These are phyloP conservation scores for Anseranas semipalmata DNA, from an alignment of 2,113 vertebrate species.

Conservation along the genomic window DNA sequence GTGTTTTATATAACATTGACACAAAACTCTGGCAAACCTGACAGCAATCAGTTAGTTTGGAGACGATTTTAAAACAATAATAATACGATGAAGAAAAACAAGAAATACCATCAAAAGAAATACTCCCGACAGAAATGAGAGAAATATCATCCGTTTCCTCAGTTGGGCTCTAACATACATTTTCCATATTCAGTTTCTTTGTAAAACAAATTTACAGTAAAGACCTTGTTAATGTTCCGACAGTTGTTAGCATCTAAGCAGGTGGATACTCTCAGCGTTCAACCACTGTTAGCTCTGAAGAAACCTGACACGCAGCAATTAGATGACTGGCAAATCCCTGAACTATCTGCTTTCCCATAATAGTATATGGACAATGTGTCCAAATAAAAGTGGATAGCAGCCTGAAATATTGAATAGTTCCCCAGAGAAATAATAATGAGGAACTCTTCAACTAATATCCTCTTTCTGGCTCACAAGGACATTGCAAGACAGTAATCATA, in stretches of 20 bases:
- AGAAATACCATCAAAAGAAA: background rate
- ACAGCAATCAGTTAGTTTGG: background rate
- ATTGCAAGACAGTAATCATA: background rate
- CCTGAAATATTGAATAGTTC: slow-evolving; percentile 31
- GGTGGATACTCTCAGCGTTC: background rate
- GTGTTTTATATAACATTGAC: background rate
- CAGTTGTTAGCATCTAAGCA: background rate
- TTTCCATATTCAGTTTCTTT: background rate
- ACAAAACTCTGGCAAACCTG: background rate
- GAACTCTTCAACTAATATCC: background rate
- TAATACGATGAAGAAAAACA: background rate
- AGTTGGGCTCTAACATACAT: background rate
- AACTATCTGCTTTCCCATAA: slow-evolving; percentile 26
- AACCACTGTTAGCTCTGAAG: background rate
- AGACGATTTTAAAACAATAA: background rate
- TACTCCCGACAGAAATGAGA: background rate
- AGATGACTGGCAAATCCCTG: background rate
- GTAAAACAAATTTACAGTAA: background rate
- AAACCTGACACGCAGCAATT: background rate
- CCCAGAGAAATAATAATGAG: background rate
- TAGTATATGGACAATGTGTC: background rate
- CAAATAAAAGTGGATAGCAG: background rate
- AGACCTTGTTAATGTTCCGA: background rate
- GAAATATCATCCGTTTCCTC: background rate
- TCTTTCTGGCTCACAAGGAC: background rate